phyloP scores from a whole-genome alignment of 2,113 vertebrate species.

The Triplophysa dalaica region DNA sequence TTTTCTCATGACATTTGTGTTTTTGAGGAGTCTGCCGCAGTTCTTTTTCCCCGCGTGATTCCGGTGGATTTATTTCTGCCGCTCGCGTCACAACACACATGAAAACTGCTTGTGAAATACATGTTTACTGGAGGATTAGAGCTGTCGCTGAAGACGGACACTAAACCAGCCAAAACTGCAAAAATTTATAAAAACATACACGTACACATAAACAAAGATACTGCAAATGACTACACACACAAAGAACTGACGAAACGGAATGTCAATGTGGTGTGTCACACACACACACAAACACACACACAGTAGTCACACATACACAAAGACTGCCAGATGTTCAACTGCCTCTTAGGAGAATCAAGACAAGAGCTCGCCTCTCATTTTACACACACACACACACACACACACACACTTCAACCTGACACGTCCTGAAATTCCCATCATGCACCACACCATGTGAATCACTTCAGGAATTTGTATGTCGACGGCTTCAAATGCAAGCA shows the following conservation, averaged over 20 bases:
- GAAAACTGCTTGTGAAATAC: conserved; percentile 71
- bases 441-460: conserved; percentile 8
- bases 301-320: conserved; percentile 36
- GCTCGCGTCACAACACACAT: neutral
- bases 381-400: conserved; percentile 32
- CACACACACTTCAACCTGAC: conserved; percentile 33
- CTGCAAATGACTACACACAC: conserved; percentile 20
- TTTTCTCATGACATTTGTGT: neutral
- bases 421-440: conserved; percentile 10
- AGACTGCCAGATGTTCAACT: conserved; percentile 70
- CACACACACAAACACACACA: conserved; percentile 57
- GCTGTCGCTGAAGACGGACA: conserved; percentile 71
- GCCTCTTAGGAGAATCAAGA: conserved; percentile 59
- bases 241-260: conserved; percentile 68
- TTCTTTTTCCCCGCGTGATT: neutral
- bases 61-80: conserved; percentile 18
- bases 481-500: neutral
- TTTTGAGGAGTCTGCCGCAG: neutral
- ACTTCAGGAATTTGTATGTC: neutral
- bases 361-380: conserved; percentile 35
- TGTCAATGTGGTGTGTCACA: conserved; percentile 66
- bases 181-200: conserved; percentile 46
- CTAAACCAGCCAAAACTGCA: conserved; percentile 64
- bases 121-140: conserved; percentile 76
- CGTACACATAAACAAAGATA: neutral